Base-by-base conservation (phyloP, 2,113 vertebrate genomes). In the Pedetes capensis region DNA sequence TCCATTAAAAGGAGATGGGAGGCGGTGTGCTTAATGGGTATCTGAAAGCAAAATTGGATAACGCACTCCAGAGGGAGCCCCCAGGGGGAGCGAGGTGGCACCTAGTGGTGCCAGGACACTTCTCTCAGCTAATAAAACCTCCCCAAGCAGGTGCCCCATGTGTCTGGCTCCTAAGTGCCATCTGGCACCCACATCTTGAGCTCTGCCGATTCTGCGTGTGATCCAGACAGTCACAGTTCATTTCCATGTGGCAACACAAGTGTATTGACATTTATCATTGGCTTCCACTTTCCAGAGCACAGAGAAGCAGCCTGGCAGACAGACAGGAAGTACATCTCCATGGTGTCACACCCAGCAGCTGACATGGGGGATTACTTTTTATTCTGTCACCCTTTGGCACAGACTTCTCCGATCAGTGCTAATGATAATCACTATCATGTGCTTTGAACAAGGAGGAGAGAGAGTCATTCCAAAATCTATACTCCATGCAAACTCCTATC, bases 121-220 rank as follows among this genome's bases (percentile, higher is more conserved):
- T 79, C 61, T 92, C 87, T 96, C 76, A 29, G 90, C 91, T 95
- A 96, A 97, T 95, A 64, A 87, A 83, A 51, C 63, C 78, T 63
- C 80, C 63, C 82, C 37, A 55, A 80, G 81, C 93, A 95, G 75
- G 85, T 37, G 4, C 63, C 66, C 78, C 92, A 49, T 6, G n/a
- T 20, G 74, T 72, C 90, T 2, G 2, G 55, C 75, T 96, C 92
- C 92, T 88, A 81, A 95, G 93, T 93, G 84, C 95, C 96, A 97
- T 96, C 96, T 97, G 97, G 96, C 95, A 97, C n/a, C 68, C 81
- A 23, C 79, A 59, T 87, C 93, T 95, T 94, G 95, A 90, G 95
- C 93, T 95, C 95, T 92, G 93, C 87, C 0, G 6, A 95, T 95
- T 91, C 94, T 81, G 89, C 39, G 13, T 83, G 83, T 44, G 78